Base-by-base conservation (phyloP, 2,797 vertebrate genomes). In the Cyclura pinguis region DNA sequence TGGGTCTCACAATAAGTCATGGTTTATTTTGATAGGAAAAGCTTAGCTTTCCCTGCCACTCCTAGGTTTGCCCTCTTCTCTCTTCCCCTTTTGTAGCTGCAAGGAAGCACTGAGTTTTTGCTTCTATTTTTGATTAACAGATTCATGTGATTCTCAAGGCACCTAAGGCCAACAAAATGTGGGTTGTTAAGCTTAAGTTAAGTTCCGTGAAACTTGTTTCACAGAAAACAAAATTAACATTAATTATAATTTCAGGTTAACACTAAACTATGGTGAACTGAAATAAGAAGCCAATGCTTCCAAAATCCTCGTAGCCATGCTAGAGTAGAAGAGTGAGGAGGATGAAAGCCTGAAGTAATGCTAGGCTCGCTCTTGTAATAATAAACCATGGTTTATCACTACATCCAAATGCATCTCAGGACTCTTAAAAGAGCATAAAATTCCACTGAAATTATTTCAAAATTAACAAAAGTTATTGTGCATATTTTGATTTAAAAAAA, bases 371-470 rank as follows among this genome's bases (percentile, higher is more conserved):
- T 42, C 73, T 14, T 74, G 73, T 5, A 67, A 38, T n/a, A 4
- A 22, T 12, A 14, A 64, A 42, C 22, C 7, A 52, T 72, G 9
- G 35, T 14, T 86, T 74, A 50, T 1, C 27, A 14, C 42, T 4
- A n/a, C 57, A 20, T 32, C 55, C 24, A 59, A 87, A 78, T 22
- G n/a, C 67, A 74, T 42, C 82, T 16, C 85, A 59, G 62, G 2
- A 88, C 90, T 35, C 84, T 88, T 13, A 85, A 93, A 78, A 95
- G 94, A 86, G 22, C 85, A 92, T 85, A 85, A 84, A 92, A 95
- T 93, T 95, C 93, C 90, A 87, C 47, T 94, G 89, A 78, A 77
- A 78, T 35, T 90, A 94, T 64, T 94, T 94, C 81, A 93, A 62
- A 85, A 74, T 94, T 93, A 94, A 38, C 57, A 90, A 94, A 94